Evolutionary conservation across 2,888 invertebrate species (phyloP).

Genomic region (Elysia crispata): DNA sequence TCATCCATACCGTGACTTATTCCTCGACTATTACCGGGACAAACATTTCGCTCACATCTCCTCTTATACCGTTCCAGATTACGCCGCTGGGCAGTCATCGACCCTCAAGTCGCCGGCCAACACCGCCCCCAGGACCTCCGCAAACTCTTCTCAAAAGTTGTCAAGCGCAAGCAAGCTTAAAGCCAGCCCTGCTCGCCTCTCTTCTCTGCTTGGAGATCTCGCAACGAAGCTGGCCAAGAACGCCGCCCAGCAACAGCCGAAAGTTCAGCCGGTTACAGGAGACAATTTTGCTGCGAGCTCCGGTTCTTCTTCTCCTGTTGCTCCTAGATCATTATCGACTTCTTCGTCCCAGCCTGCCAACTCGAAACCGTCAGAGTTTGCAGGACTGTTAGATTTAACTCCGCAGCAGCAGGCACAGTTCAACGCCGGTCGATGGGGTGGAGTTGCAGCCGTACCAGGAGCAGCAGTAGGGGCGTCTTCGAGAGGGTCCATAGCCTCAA

Average conservation of each 20-base stretch:
- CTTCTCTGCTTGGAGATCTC: conserved; percentile 27
- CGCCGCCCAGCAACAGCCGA: background rate
- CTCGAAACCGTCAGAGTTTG: background rate
- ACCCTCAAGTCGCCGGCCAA: too few relatives aligned
- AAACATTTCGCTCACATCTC: conserved; percentile 36
- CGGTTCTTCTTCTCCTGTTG: background rate
- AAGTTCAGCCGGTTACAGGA: background rate
- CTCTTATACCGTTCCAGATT: conserved; percentile 42
- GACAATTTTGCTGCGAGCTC: background rate
- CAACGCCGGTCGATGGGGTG: background rate
- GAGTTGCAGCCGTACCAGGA: too few relatives aligned
- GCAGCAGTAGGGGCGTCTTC: too few relatives aligned
- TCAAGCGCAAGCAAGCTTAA: background rate
- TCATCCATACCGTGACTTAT: background rate
- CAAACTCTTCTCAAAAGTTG: background rate
- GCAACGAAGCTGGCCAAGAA: conserved; percentile 33
- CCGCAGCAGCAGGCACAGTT: conserved; percentile 36
- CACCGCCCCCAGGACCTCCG: background rate
- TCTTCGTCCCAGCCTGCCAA: background rate
- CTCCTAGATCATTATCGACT: too few relatives aligned
- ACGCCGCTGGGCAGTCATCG: conserved; percentile 25
- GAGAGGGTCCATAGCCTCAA: too few relatives aligned
- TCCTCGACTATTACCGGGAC: background rate
- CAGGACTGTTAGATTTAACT: conserved; percentile 29
- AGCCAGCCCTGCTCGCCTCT: conserved; percentile 5